These are phyloP conservation scores for Apeltes quadracus DNA, from an alignment of 2,113 vertebrate species.

Conservation along the genomic window DNA sequence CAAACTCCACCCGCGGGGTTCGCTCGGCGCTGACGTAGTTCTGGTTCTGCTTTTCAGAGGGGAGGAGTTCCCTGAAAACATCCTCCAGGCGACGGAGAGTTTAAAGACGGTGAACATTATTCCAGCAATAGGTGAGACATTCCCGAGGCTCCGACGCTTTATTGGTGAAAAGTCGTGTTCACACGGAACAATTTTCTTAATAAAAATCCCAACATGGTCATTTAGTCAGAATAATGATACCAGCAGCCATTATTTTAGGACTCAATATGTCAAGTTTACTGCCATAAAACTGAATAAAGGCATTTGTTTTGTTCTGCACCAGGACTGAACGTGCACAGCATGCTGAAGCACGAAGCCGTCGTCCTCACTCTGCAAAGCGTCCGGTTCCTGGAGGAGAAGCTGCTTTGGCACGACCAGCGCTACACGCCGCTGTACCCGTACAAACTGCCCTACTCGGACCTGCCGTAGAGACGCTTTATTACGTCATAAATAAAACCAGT, in stretches of 20 bases:
- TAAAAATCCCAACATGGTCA: too few species aligned
- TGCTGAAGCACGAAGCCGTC: slow-evolving; percentile 87
- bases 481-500: slow-evolving; percentile 21
- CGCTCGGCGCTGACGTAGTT: neutral
- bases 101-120: slow-evolving; percentile 86
- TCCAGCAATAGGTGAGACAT: slow-evolving; percentile 82
- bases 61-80: slow-evolving; percentile 83
- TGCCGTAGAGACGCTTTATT: slow-evolving; percentile 20
- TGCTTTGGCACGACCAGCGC: slow-evolving; percentile 86
- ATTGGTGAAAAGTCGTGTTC: too few species aligned
- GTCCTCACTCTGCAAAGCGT: slow-evolving; percentile 84
- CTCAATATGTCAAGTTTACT: too few species aligned
- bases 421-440: slow-evolving; percentile 47
- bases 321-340: slow-evolving; percentile 91
- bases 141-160: too few species aligned
- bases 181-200: too few species aligned
- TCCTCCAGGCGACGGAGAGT: slow-evolving; percentile 74
- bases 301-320: neutral
- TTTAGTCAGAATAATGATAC: too few species aligned
- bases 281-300: too few species aligned
- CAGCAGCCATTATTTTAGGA: too few species aligned
- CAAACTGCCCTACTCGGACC: neutral
- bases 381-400: slow-evolving; percentile 86
- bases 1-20: neutral
- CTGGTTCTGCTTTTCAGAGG: slow-evolving; percentile 70